These are phyloP conservation scores for Corticium candelabrum DNA, from an alignment of 37 sponge, comb jelly and placozoan genomes.

Conservation along the genomic window DNA sequence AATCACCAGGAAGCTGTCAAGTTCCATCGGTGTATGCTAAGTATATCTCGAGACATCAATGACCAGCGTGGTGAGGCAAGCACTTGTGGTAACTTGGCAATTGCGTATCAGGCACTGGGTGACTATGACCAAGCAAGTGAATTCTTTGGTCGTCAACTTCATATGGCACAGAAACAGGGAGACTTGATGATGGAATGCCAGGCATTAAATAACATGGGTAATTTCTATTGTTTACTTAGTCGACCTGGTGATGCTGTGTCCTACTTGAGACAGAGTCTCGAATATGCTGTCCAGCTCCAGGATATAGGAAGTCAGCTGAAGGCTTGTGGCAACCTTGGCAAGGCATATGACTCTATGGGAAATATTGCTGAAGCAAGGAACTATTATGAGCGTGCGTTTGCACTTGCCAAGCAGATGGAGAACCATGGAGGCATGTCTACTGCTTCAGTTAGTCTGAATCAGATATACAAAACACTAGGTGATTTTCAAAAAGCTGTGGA, in stretches of 20 bases:
- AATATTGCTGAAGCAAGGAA: slow-evolving; percentile 70
- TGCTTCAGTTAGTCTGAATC: slow-evolving; percentile 68
- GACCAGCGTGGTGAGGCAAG: slow-evolving; percentile 49
- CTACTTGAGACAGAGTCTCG: slow-evolving; percentile 39
- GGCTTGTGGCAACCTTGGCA: slow-evolving; percentile 64
- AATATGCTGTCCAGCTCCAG: slow-evolving; percentile 53
- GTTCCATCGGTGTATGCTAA: slow-evolving; percentile 54
- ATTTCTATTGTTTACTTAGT: slow-evolving; percentile 38
- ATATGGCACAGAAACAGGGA: slow-evolving; percentile 52
- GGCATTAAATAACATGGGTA: slow-evolving; percentile 73
- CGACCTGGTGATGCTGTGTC: slow-evolving; percentile 43
- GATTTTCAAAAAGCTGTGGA: slow-evolving; percentile 3
- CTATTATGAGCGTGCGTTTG: slow-evolving; percentile 67
- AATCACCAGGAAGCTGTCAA: slow-evolving; percentile 71
- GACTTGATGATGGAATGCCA: slow-evolving; percentile 47
- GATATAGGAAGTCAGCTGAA: slow-evolving; percentile 49
- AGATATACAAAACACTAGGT: slow-evolving; percentile 52
- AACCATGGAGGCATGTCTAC: slow-evolving; percentile 73
- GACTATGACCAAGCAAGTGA: slow-evolving; percentile 44
- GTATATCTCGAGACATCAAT: slow-evolving; percentile 37
- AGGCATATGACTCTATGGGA: slow-evolving; percentile 70
- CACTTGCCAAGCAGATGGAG: slow-evolving; percentile 68
- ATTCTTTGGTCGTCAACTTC: slow-evolving; percentile 48
- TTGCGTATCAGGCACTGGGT: slow-evolving; percentile 68
- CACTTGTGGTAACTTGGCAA: slow-evolving; percentile 74